Evolutionary conservation across 2,888 invertebrate genomes (phyloP).

Genomic region (Xylota segnis): DNA sequence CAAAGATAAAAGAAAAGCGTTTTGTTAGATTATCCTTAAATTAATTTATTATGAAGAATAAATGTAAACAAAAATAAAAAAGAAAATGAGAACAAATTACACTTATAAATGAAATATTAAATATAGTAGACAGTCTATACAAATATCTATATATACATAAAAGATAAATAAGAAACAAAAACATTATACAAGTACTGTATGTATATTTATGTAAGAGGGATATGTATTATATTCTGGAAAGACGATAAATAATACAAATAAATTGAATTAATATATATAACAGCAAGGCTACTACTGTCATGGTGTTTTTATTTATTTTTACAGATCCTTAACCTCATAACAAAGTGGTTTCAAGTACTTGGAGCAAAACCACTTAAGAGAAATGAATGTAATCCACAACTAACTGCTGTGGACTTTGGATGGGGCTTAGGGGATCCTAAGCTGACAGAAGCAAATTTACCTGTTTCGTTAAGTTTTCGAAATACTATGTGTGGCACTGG

Average conservation of each 20-base stretch:
- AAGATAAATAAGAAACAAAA: constrained; percentile 18
- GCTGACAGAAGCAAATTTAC: too few relatives aligned
- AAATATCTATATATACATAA: constrained; percentile 70
- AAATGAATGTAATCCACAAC: too few relatives aligned
- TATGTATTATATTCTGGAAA: constrained; percentile 71
- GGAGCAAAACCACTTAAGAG: too few relatives aligned
- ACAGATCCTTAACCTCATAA: too few relatives aligned
- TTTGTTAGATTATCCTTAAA: constrained; percentile 62
- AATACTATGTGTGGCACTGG: too few relatives aligned
- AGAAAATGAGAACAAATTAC: constrained; percentile 37
- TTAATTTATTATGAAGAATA: constrained; percentile 46
- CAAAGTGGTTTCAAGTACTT: too few relatives aligned
- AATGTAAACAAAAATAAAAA: constrained; percentile 29
- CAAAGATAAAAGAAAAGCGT: constrained; percentile 15
- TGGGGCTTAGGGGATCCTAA: too few relatives aligned
- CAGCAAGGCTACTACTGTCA: constrained; percentile 28
- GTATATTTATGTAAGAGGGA: constrained; percentile 72
- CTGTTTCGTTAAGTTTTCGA: too few relatives aligned
- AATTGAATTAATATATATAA: constrained; percentile 61
- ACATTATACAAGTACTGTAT: constrained; percentile 71
- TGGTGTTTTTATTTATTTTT: background rate
- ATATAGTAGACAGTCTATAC: constrained; percentile 67
- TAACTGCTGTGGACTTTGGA: too few relatives aligned
- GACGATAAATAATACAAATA: constrained; percentile 51
- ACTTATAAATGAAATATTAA: constrained; percentile 52